Base-by-base conservation (phyloP, 2,113 vertebrate species). In the Platichthys stellatus region DNA sequence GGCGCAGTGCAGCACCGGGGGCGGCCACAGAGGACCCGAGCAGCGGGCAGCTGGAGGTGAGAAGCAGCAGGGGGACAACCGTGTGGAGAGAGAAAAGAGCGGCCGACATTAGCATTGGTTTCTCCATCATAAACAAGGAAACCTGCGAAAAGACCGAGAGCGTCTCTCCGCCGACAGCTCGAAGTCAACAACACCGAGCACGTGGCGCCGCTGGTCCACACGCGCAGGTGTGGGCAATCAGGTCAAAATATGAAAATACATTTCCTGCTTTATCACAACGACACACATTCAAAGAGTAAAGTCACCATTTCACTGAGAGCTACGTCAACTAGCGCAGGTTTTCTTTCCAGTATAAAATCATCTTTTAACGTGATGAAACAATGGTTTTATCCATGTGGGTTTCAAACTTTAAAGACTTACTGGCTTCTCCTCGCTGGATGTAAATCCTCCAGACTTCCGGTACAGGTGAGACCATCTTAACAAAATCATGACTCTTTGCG, bases 171-270 rank as follows among this genome's bases (percentile, higher is more conserved):
- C n/a, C 9, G 75, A 76, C 72, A 80, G 76, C 83, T 68, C 69
- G 62, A 78, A 77, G 62, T 74, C 80, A 79, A 77, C 79, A 61
- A 62, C 53, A 69, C 65, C 61, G 28, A 56, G 58, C 90, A 90
- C 76, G 86, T 89, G 88, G 43, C 59, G 64, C 81, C 2, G 75
- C 56, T 87, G 78, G 81, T 76, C 64, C 80, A 35, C 81, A 62
- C 51, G 59, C 84, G 5, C 89, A 89, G 92, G 91, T 95, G 94
- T 86, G 31, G 0, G 49, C 87, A 94, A 95, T 95, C 90, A 20
- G 12, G 8, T 61, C 1, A 1, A 24, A 53, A 49, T 69, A 28
- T 65, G 47, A 18, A 20, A 59, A 6, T 21, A 1, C 0, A 24
- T 63, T 47, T 64, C 18, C 31, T 31, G 31, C 31, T 31, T 31